phyloP scores from a whole-genome alignment of 2,888 invertebrate genomes.

The Monoplex corrugatus region DNA sequence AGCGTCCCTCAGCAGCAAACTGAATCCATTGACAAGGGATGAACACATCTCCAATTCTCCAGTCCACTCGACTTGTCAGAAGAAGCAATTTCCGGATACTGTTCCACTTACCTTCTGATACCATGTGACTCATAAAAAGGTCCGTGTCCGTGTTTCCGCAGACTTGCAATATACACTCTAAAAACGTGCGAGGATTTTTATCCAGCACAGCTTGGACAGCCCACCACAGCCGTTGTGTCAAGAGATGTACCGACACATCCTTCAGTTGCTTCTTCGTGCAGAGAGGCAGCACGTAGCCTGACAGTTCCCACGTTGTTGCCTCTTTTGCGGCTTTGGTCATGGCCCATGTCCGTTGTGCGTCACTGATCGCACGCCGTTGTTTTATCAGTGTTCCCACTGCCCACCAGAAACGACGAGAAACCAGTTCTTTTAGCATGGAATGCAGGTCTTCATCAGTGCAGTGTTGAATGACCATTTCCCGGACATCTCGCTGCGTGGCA shows the following conservation, averaged over 20 bases:
- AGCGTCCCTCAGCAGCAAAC: not conserved
- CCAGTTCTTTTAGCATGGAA: not conserved
- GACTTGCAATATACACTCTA: not conserved
- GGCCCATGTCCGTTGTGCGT: not conserved
- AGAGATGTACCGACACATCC: not conserved
- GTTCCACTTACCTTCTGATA: not conserved
- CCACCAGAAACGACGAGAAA: not conserved
- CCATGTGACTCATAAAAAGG: not conserved
- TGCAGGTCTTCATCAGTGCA: not conserved
- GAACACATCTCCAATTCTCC: not conserved
- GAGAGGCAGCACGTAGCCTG: not conserved
- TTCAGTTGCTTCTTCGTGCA: not conserved
- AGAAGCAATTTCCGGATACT: not conserved
- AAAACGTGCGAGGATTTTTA: not conserved
- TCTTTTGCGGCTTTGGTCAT: not conserved
- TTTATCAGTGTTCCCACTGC: not conserved
- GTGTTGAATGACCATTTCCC: not conserved
- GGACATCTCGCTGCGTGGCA: not conserved
- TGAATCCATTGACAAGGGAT: not conserved
- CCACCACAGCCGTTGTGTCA: not conserved
- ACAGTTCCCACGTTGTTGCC: not conserved
- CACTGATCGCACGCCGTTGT: not conserved
- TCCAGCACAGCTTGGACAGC: not conserved
- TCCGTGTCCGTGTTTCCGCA: not conserved
- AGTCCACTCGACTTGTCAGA: not conserved